Evolutionary conservation across 2,113 vertebrate genomes (phyloP).

Genomic region (Apeltes quadracus): DNA sequence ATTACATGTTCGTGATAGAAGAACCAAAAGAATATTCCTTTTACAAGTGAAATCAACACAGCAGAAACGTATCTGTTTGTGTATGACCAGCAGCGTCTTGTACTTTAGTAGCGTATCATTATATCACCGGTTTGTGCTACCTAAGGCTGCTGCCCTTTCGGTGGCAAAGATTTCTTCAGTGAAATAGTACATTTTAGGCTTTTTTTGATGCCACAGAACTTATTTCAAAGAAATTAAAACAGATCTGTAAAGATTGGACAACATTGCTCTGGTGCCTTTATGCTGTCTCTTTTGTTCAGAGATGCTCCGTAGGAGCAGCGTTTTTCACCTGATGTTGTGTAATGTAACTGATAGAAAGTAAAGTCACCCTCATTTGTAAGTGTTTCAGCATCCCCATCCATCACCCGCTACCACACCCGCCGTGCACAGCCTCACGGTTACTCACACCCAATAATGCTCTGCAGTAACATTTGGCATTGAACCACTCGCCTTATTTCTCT

Average conservation of each 20-base stretch:
- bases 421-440: not conserved
- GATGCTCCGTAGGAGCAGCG: not conserved
- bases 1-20: not conserved
- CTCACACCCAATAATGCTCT: not conserved
- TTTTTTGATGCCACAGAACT: not conserved
- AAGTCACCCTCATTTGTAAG: constrained; percentile 13
- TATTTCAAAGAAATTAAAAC: not conserved
- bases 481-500: not conserved
- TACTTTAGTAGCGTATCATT: not conserved
- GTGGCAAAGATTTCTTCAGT: not conserved
- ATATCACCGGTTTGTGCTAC: not conserved
- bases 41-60: not conserved
- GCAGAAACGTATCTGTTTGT: not conserved
- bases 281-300: not conserved
- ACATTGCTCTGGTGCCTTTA: not conserved
- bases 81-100: not conserved
- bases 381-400: constrained; percentile 12
- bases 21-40: not conserved
- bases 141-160: not conserved
- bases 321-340: not conserved
- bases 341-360: constrained; percentile 10
- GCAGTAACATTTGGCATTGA: not conserved
- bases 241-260: not conserved
- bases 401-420: not conserved
- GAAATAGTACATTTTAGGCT: not conserved